A percentile compares a stretch with the other conserved stretches of the same genome.
These are phyloP conservation scores for Polia nebulosa DNA, from an alignment of 2,888 invertebrate species.

Conservation along the genomic window DNA sequence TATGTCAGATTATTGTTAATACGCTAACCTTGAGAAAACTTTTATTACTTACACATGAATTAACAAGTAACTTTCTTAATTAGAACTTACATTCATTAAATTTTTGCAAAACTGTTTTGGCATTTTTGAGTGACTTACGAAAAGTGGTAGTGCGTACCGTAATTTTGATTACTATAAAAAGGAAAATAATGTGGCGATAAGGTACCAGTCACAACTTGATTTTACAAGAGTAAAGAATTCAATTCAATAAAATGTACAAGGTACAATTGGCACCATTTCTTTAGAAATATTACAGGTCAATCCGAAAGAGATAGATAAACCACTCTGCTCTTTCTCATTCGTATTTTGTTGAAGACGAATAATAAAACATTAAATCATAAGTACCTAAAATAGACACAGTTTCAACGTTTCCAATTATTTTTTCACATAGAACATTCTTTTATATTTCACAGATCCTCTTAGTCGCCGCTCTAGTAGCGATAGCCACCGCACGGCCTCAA, in stretches of 20 bases:
- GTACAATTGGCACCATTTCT: background rate
- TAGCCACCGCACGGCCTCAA: slow-evolving; percentile 52
- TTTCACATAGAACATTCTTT: background rate
- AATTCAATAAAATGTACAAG: slow-evolving; percentile 53
- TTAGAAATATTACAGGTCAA: background rate
- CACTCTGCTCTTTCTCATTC: too few species aligned
- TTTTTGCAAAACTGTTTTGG: slow-evolving; percentile 15
- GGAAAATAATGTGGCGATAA: background rate
- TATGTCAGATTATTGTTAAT: background rate
- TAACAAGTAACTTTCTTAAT: slow-evolving; percentile 5
- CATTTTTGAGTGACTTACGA: slow-evolving; percentile 2
- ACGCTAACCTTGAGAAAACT: slow-evolving; percentile 32
- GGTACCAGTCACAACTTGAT: slow-evolving; percentile 43
- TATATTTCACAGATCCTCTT: slow-evolving; percentile 35
- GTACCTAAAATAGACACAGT: too few species aligned
- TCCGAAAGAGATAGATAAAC: background rate
- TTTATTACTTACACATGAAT: background rate
- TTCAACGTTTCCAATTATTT: too few species aligned
- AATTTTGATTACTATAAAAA: slow-evolving; percentile 48
- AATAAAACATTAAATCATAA: too few species aligned
- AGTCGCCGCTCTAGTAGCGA: slow-evolving; percentile 30
- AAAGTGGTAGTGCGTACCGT: background rate
- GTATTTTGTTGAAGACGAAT: too few species aligned
- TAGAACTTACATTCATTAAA: slow-evolving; percentile 9
- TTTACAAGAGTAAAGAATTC: slow-evolving; percentile 14